Conservation (phyloP, 2,888 invertebrate species). For the Liodrosophila aerea region DNA sequence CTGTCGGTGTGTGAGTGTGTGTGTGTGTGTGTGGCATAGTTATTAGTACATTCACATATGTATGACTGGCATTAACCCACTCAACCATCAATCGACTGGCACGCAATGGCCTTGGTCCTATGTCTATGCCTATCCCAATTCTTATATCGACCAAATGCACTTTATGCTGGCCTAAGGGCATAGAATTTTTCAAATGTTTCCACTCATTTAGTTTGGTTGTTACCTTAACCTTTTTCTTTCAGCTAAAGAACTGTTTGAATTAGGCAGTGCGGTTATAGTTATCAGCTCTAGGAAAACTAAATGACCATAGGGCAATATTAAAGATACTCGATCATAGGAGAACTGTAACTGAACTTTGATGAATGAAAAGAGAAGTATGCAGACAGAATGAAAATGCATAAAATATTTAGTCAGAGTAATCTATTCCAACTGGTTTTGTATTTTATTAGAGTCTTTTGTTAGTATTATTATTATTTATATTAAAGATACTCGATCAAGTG, state of each 20-base stretch:
- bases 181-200: slow-evolving; percentile 21
- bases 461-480: no score
- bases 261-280: slow-evolving; percentile 22
- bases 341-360: no score
- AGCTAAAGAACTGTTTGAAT: slow-evolving; percentile 21
- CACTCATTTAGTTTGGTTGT: slow-evolving; percentile 17
- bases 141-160: slow-evolving; percentile 42
- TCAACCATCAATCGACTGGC: slow-evolving; percentile 46
- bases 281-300: slow-evolving; percentile 7
- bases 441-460: no score
- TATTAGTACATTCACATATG: slow-evolving; percentile 8
- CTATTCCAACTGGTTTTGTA: no score
- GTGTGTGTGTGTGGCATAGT: slow-evolving; percentile 18
- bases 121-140: background rate
- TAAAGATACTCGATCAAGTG: no score
- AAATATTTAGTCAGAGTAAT: no score
- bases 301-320: background rate
- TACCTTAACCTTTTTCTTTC: slow-evolving; percentile 6
- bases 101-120: slow-evolving; percentile 63
- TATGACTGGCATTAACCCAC: slow-evolving; percentile 61
- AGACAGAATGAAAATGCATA: no score
- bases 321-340: no score
- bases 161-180: slow-evolving; percentile 42
- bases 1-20: slow-evolving; percentile 20
- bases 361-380: no score